Percentiles rank a stretch among this genome's conserved stretches.
phyloP scores from a whole-genome alignment of 2,113 vertebrate species.

The Apodemus sylvaticus region DNA sequence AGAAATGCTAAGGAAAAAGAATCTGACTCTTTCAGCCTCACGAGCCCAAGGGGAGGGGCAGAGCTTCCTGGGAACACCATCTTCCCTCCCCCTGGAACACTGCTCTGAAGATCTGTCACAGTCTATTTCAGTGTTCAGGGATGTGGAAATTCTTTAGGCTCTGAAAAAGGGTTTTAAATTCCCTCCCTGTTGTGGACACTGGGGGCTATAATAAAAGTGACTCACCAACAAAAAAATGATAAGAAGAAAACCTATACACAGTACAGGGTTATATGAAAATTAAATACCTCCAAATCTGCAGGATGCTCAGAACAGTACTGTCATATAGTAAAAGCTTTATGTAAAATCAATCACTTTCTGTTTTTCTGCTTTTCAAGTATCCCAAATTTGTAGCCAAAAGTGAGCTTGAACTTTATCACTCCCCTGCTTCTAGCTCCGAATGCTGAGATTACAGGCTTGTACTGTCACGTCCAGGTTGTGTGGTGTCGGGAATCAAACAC shows the following conservation, averaged over 20 bases:
- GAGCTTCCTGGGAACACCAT: background rate
- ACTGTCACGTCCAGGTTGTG: background rate
- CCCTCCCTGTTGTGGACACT: background rate
- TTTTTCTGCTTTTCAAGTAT: background rate
- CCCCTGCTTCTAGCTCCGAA: background rate
- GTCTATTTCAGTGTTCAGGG: accelerated
- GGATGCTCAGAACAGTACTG: slow-evolving; percentile 19
- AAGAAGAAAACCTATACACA: background rate
- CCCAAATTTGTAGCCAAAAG: background rate
- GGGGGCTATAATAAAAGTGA: background rate
- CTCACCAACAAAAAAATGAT: background rate
- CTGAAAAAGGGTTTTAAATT: background rate
- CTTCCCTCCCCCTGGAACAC: background rate
- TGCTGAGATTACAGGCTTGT: background rate
- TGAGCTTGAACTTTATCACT: background rate
- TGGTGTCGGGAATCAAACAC: background rate
- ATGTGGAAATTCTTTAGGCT: background rate
- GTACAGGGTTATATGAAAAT: background rate
- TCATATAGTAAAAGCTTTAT: background rate
- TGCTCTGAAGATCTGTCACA: background rate
- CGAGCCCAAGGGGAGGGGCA: too few species aligned
- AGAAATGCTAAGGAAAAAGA: background rate
- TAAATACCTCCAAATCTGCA: slow-evolving; percentile 21
- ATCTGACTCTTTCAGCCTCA: accelerated
- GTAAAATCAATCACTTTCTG: background rate